Base-by-base conservation (phyloP, 2,888 invertebrate species). In the Dryobotodes eremita region DNA sequence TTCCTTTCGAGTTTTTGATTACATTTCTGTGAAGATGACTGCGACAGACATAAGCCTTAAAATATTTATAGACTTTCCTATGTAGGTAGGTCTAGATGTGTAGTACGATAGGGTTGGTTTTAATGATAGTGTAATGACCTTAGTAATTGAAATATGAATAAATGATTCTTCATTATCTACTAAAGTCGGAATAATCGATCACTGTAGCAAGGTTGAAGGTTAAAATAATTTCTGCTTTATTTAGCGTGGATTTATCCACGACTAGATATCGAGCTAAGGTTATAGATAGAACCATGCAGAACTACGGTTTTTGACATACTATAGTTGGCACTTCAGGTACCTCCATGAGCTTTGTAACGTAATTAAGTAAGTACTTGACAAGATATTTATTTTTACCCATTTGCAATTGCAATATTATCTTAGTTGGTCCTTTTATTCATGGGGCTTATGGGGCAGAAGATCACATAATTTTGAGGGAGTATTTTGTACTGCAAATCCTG, bases 91-190 rank as follows among this genome's bases (percentile, higher is more conserved):
- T 59, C 17, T 66, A 66, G 11, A 42, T 55, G 10, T 31, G 3
- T 15, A 53, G 20, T 50, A 11, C n/a, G 50, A 55, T 20, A 55
- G 26, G 61, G n/a, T 57, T 42, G 1, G 8, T n/a, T n/a, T 68
- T 11, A 15, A 23, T 13, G 1, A n/a, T 15, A 76, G 69, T 36
- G 13, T 69, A 55, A 26, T 23, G 15, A 53, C 17, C 31, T 46
- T 23, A 53, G 20, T 59, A n/a, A 53, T 53, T 70, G n/a, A 23
- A 46, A 70, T 46, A 65, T 80, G n/a, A 83, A 83, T 80, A 48
- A 68, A 62, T 62, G 0, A 64, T 50, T 75, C 20, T 53, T 59
- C 15, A 36, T 10, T 50, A 46, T 4, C 42, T 48, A 50, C 42
- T 23, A 42, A 17, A n/a, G 31, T 46, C 13, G 15, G 23, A 4